Base-by-base conservation (phyloP, 2,797 vertebrate genomes). In the Agapornis canus region DNA sequence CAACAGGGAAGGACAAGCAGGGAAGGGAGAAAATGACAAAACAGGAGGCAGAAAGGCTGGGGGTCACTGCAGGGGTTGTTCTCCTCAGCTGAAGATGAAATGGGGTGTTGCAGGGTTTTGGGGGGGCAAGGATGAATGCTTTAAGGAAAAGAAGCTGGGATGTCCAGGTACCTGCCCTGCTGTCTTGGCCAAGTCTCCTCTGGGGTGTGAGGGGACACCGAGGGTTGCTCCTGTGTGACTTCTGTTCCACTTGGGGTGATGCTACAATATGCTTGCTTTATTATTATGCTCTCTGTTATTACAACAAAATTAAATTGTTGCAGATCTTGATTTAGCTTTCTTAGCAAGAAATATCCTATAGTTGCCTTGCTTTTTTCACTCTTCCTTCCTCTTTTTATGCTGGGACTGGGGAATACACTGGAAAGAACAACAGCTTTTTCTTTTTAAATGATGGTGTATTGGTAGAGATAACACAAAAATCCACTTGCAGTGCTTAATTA, bases 91-190 rank as follows among this genome's bases (percentile, higher is more conserved):
- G 72, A 42, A 27, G 37, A 48, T 35, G 42, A 43, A 52, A 66
- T 0, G 4, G 37, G 42, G 27, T 10, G 23, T 37, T 31, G 40
- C 0, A 10, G 40, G 59, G 25, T 21, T 70, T n/a, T 21, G 18
- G 16, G 19, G 26, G 26, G 47, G 16, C 42, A 39, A 54, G 31
- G 37, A 13, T 3, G 31, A 35, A 25, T 1, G n/a, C 0, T 1
- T 8, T 22, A 20, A 31, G 47, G 52, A 71, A 48, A 61, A 65
- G 35, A 15, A 61, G 47, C 11, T 32, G 59, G n/a, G 83, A 23
- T 60, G 35, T 29, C 59, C 3, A 23, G 11, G 26, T 19, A 14
- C 19, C 26, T 2, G 0, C 57, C 4, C 10, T 10, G 31, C 37
- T 6, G 6, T 29, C 63, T 45, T 26, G 49, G 43, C 49, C 6